Evolutionary conservation across 2,888 invertebrate species (phyloP), one percentile per base, ranked within the genome.

Genomic region (Latheticus oryzae): DNA sequence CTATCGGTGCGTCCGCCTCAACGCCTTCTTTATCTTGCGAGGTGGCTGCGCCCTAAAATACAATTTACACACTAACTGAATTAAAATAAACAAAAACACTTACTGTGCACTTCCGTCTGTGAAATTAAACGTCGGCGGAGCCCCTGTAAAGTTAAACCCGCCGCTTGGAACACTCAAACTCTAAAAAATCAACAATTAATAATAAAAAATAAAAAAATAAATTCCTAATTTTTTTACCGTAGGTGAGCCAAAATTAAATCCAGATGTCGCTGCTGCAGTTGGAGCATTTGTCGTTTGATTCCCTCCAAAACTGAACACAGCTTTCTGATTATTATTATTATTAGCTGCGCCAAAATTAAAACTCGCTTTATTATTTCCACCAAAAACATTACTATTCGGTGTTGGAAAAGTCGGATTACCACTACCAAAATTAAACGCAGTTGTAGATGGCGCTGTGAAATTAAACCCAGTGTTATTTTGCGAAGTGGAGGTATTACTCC

Each of bases 91-190:
- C 5, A 33, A 33, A 19, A 32, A 37, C 63, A 79, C 79, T 79
- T 75, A 83, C 83, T 72, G 60, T 42, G 78, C 73, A 55, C 76
- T 74, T 33, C 81, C 80, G 37, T 78, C 79, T 2, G 82, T 80
- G 57, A 83, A 83, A 58, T 82, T 82, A 65, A 80, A 83, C 3
- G 77, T 73, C 23, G 82, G 82, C 3, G 70, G 51, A 1, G 71
- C 62, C 8, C 67, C 65, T 5, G 72, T 51, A 62, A 78, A 78
- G 45, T 73, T 75, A 54, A 78, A 78, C 9, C 74, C 72, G 26
- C 75, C 73, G 2, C 72, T 32, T 12, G 69, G 57, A 12, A 59
- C 26, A n/a, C 65, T 43, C 3, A 71, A 51, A 60, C n/a, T n/a
- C n/a, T n/a, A n/a, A n/a, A n/a, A n/a, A n/a, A n/a, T n/a, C n/a